These are phyloP conservation scores for Periophthalmus modestus DNA, from an alignment of 2,113 vertebrate genomes.

Conservation along the genomic window DNA sequence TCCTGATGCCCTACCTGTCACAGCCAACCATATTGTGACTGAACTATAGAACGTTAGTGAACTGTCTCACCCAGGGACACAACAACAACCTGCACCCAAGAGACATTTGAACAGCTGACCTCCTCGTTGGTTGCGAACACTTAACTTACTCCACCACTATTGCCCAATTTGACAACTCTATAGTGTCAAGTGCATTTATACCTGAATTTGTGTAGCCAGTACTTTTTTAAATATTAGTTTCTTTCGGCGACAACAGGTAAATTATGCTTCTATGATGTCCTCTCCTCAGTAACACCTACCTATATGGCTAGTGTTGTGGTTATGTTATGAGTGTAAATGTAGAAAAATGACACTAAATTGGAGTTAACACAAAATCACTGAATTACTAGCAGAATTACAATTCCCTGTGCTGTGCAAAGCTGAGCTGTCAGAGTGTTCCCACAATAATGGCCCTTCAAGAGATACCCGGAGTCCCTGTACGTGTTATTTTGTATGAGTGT, in stretches of 20 bases:
- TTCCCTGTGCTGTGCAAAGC: not conserved
- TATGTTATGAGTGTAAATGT: not conserved
- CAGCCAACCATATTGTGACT: too few relatives aligned
- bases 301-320: not conserved
- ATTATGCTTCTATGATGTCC: not conserved
- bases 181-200: not conserved
- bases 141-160: not conserved
- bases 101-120: not conserved
- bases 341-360: conserved; percentile 4
- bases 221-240: not conserved
- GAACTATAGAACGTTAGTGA: too few relatives aligned
- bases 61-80: too few relatives aligned
- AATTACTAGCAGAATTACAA: conserved; percentile 1
- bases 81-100: too few relatives aligned
- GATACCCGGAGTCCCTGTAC: not conserved
- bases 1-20: too few relatives aligned
- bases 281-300: not conserved
- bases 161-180: not conserved
- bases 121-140: too few relatives aligned
- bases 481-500: not conserved
- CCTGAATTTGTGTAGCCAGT: not conserved
- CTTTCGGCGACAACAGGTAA: not conserved
- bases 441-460: not conserved
- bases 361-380: conserved; percentile 6
- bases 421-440: conserved; percentile 10